Conservation (phyloP, 2,113 vertebrate genomes). For the Promerops cafer region DNA sequence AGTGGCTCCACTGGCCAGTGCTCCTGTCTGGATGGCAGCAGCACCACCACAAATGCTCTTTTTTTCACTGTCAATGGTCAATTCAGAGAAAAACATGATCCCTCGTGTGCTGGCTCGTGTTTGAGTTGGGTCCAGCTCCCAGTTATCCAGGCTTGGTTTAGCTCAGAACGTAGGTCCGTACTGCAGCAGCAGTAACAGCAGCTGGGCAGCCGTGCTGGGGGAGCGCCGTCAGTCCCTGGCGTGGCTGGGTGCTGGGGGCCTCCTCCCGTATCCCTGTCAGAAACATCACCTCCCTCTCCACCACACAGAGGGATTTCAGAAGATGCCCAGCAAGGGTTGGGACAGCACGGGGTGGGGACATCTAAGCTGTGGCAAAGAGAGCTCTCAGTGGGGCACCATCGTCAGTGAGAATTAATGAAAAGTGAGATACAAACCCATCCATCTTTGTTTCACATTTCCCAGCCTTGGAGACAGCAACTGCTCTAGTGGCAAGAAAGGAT, state of each 20-base stretch:
- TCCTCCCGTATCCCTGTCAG: not conserved
- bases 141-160: conserved; percentile 12
- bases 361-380: not conserved
- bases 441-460: not conserved
- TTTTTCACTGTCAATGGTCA: not conserved
- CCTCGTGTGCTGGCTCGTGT: not conserved
- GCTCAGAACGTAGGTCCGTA: not conserved
- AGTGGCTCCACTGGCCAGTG: not conserved
- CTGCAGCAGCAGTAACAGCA: not conserved
- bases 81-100: not conserved
- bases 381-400: not conserved
- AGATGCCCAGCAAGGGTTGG: not conserved
- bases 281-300: not conserved
- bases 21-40: not conserved
- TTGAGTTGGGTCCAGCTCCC: conserved; percentile 11
- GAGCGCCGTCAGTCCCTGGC: not conserved
- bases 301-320: not conserved
- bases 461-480: not conserved
- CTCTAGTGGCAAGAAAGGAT: not conserved
- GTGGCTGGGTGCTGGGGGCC: fast-evolving
- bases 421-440: not conserved
- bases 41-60: not conserved
- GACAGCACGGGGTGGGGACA: fast-evolving
- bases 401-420: not conserved
- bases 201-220: not conserved